A percentile compares a stretch with the other conserved stretches of the same genome.
Evolutionary conservation across 1,140 invertebrate genomes (phyloP).

Genomic region (Anoplolepis gracilipes): DNA sequence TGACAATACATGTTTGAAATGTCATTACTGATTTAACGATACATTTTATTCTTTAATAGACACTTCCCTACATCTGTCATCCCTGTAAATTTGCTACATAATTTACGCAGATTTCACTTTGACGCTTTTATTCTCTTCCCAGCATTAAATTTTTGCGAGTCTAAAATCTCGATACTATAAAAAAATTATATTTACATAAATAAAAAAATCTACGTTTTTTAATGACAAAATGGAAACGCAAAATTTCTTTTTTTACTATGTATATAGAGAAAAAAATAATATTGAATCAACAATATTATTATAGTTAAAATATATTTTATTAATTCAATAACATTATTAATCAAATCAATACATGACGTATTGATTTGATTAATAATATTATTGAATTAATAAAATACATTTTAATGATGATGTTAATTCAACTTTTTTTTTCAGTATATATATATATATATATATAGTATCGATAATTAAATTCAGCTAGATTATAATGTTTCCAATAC

Average conservation of each 20-base stretch:
- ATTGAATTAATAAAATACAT: too few species aligned
- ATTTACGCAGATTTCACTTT: neutral
- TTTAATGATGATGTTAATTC: too few species aligned
- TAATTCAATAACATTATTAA: too few species aligned
- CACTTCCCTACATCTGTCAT: neutral
- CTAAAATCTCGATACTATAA: neutral
- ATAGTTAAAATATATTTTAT: too few species aligned
- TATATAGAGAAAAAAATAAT: too few species aligned
- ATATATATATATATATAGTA: neutral
- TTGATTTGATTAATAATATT: too few species aligned
- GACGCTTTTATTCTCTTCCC: neutral
- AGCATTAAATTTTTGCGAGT: neutral
- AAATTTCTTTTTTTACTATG: neutral
- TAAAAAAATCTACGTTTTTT: neutral
- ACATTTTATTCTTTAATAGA: neutral
- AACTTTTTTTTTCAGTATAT: neutral
- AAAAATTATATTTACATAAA: neutral
- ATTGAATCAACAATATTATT: too few species aligned
- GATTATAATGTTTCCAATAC: neutral
- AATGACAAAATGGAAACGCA: neutral
- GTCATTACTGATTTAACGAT: neutral
- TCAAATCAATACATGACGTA: too few species aligned
- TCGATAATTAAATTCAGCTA: neutral
- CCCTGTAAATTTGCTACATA: conserved; percentile 35
- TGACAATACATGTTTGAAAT: neutral